Base-by-base conservation (phyloP, 1,140 invertebrate species). In the Aphelinus certus region DNA sequence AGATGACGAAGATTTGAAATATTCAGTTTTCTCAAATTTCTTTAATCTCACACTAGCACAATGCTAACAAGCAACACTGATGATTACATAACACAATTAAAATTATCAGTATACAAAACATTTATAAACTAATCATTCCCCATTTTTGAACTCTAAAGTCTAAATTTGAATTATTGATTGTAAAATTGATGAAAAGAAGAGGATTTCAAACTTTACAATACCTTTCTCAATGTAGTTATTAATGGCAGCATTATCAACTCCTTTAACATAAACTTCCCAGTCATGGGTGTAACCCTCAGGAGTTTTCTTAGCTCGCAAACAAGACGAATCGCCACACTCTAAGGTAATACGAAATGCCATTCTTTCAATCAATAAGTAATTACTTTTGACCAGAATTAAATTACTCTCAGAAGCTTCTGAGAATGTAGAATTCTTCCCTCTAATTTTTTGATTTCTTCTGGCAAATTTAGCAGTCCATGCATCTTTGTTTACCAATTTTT, bases 261-360 rank as follows among this genome's bases (percentile, higher is more conserved):
- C 96, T 78, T 94, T 90, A 3, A 99, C 95, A 90, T 95, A 98
- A n/a, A 98, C 93, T 86, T 96, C 95, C 97, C 97, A 99, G 85
- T 98, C 97, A 89, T 99, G 97, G 77, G 97, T 98, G 82, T 95
- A 98, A 10, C 95, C 96, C 85, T 97, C 94, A 26, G 91, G 90
- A 6, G 95, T 96, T 75, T 90, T 91, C 83, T 94, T 94, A 26
- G 91, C 91, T 80, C 94, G 91, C 76, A 97, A 88, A 64, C 91
- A 91, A 76, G 97, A 95, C 83, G 92, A 91, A 86, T 99, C 97
- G 53, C 97, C 97, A 84, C 98, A 93, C 89, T 98, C 96, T 82
- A 98, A 91, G 82, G 93, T 93, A 73, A 98, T 94, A 87, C 93
- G 93, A 77, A 97, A 92, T 79, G 92, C 89, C 89, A 93, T 93